A percentile compares a stretch with the other conserved stretches of the same genome.
These are phyloP conservation scores for Gymnodraco acuticeps DNA, from an alignment of 2,797 vertebrate species.

Conservation along the genomic window DNA sequence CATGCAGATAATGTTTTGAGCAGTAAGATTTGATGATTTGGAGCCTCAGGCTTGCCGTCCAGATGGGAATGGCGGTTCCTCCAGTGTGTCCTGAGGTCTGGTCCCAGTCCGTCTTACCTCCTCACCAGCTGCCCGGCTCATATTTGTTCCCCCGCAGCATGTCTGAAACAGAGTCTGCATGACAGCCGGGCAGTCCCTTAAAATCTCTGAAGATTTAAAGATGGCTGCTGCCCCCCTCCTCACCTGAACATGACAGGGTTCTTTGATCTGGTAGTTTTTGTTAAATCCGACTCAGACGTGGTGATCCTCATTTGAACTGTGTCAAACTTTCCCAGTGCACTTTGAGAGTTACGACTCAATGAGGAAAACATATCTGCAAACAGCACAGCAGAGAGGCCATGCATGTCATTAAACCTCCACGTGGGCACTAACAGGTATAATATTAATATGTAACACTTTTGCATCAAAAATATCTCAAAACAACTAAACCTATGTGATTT, in stretches of 20 bases:
- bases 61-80: conserved; percentile 36
- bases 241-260: conserved; percentile 28
- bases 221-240: conserved; percentile 5
- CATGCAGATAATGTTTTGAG: conserved; percentile 26
- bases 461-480: no score
- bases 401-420: background rate
- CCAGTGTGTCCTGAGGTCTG: conserved; percentile 29
- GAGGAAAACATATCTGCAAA: conserved; percentile 9
- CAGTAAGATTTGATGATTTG: conserved; percentile 41
- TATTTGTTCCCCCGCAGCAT: conserved; percentile 1
- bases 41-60: conserved; percentile 31
- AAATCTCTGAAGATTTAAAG: conserved; percentile 7
- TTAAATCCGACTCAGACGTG: conserved; percentile 12
- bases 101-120: conserved; percentile 40
- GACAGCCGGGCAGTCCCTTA: conserved; percentile 23
- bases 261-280: conserved; percentile 12
- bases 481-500: no score
- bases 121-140: conserved; percentile 48
- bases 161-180: conserved; percentile 34
- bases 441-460: no score
- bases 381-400: background rate
- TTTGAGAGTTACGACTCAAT: background rate
- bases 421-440: background rate
- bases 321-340: background rate
- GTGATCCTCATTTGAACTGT: conserved; percentile 17